Conservation (phyloP, 2,888 invertebrate species). For the Zele albiditarsus region DNA sequence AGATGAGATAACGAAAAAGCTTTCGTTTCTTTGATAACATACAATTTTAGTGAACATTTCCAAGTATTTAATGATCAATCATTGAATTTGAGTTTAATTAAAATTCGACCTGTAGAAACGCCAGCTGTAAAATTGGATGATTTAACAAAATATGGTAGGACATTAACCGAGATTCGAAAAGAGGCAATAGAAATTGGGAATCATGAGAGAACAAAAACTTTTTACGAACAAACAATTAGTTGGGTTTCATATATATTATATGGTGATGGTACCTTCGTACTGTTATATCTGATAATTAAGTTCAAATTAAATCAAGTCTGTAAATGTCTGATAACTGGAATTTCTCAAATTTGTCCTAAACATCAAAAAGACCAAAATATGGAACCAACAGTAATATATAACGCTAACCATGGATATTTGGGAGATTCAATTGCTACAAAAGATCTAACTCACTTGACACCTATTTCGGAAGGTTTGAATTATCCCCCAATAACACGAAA, state of each 20-base stretch:
- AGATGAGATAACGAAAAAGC: conserved; percentile 5
- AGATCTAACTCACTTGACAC: too few species aligned
- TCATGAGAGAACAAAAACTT: conserved; percentile 32
- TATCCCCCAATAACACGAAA: too few species aligned
- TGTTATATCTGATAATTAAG: conserved; percentile 34
- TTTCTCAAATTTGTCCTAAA: too few species aligned
- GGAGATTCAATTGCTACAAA: too few species aligned
- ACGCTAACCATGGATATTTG: too few species aligned
- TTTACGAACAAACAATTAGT: conserved; percentile 21
- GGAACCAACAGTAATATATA: too few species aligned
- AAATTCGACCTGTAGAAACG: conserved; percentile 35
- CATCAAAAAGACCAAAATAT: too few species aligned
- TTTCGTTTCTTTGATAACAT: conserved; percentile 23
- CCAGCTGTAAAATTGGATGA: conserved; percentile 33
- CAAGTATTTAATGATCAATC: conserved; percentile 9
- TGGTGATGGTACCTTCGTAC: not conserved
- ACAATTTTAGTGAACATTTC: conserved; percentile 33
- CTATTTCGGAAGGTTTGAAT: too few species aligned
- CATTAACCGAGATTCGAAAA: conserved; percentile 32
- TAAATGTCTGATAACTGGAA: conserved; percentile 15
- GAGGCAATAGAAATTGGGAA: conserved; percentile 35
- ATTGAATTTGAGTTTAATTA: conserved; percentile 33
- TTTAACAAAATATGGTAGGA: conserved; percentile 34
- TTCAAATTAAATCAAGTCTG: conserved; percentile 17
- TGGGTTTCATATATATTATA: conserved; percentile 29